Conservation (phyloP, 2,888 invertebrate species). For the Microctonus hyperodae region DNA sequence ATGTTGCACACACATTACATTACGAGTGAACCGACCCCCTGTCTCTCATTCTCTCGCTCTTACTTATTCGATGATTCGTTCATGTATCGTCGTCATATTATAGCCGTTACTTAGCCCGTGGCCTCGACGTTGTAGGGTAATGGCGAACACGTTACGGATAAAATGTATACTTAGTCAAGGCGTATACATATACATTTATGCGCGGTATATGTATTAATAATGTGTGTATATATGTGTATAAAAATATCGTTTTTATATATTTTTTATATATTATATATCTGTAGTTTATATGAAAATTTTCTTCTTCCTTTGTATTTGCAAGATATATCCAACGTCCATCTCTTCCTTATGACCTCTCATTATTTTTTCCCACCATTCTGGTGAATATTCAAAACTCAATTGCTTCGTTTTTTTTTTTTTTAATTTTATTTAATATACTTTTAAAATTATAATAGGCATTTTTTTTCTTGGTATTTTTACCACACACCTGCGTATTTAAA, state of each 20-base stretch:
- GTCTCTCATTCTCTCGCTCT: constrained; percentile 5
- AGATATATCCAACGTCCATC: background rate
- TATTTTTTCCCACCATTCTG: constrained; percentile 50
- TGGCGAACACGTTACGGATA: constrained; percentile 63
- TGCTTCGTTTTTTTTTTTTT: constrained; percentile 1
- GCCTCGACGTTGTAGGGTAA: constrained; percentile 60
- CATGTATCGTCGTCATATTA: background rate
- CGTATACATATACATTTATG: constrained; percentile 36
- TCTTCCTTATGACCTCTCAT: constrained; percentile 41
- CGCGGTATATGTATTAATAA: background rate
- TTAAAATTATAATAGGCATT: background rate
- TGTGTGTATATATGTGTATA: constrained; percentile 22
- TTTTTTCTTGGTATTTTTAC: background rate
- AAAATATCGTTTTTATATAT: no score
- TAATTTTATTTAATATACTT: no score
- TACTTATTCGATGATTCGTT: background rate
- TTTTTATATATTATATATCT: no score
- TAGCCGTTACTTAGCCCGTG: constrained; percentile 59
- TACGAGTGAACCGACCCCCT: constrained; percentile 45
- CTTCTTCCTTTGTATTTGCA: constrained; percentile 8
- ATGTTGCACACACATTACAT: constrained; percentile 61
- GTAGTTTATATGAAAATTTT: no score
- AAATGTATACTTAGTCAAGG: constrained; percentile 62
- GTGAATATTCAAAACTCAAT: background rate
- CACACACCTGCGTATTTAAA: background rate